These are phyloP conservation scores for Parascotia fuliginaria DNA, from an alignment of 2,888 invertebrate species.

Conservation along the genomic window DNA sequence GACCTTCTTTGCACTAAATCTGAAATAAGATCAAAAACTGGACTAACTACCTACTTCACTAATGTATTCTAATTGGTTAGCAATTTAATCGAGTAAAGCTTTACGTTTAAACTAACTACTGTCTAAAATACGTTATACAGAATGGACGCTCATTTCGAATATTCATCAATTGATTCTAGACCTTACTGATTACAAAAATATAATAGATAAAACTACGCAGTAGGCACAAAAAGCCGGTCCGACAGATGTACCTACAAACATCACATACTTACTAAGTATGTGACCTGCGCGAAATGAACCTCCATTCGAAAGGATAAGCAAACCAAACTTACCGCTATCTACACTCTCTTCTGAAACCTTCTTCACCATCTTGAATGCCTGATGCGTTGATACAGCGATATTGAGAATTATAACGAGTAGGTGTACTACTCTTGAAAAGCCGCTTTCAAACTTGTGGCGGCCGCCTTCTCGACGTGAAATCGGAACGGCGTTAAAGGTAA, in stretches of 20 bases:
- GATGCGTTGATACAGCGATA: constrained; percentile 76
- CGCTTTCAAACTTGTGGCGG: constrained; percentile 84
- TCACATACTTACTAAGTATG: constrained; percentile 20
- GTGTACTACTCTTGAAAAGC: constrained; percentile 82
- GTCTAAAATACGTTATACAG: neutral
- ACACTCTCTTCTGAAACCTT: constrained; percentile 86
- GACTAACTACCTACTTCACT: constrained; percentile 4
- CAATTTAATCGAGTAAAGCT: constrained; percentile 29
- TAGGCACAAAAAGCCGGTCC: constrained; percentile 46
- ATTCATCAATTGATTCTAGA: neutral
- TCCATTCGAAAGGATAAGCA: constrained; percentile 21
- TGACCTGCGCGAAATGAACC: constrained; percentile 28
- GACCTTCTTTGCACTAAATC: constrained; percentile 9
- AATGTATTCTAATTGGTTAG: constrained; percentile 20
- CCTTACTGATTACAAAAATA: constrained; percentile 30
- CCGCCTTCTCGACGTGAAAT: constrained; percentile 84
- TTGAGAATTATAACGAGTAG: constrained; percentile 76
- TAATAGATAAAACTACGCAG: constrained; percentile 50
- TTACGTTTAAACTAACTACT: constrained; percentile 4
- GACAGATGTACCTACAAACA: constrained; percentile 40
- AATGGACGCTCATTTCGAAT: constrained; percentile 15
- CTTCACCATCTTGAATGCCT: constrained; percentile 83
- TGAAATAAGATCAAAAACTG: constrained; percentile 18
- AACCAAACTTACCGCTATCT: constrained; percentile 79
- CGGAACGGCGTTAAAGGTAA: constrained; percentile 75